Evolutionary conservation across 2,113 vertebrate genomes (phyloP).

Genomic region (Phaethon lepturus): DNA sequence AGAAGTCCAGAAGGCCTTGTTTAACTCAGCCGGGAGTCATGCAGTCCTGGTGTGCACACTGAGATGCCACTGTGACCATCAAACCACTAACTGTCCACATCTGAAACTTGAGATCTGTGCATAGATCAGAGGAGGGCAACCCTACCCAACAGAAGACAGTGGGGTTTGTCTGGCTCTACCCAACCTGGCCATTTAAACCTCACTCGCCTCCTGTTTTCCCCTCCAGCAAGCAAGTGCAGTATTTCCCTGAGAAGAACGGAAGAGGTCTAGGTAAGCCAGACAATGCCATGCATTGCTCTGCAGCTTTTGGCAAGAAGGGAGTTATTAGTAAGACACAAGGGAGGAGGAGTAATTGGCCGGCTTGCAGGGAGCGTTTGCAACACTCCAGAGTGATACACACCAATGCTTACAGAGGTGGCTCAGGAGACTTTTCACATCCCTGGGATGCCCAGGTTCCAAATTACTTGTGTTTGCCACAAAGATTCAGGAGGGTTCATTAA

Average conservation of each 20-base stretch:
- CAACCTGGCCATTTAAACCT: not conserved
- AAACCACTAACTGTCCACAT: not conserved
- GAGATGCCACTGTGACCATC: not conserved
- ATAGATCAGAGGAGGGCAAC: not conserved
- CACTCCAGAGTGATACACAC: rapidly evolving
- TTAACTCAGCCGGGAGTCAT: rapidly evolving
- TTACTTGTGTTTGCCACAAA: not conserved
- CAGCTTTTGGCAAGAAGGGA: not conserved
- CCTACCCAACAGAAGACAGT: not conserved
- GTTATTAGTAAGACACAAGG: not conserved
- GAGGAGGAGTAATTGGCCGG: not conserved
- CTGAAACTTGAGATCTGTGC: not conserved
- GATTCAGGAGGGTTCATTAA: not conserved
- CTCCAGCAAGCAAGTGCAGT: not conserved
- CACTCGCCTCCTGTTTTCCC: not conserved
- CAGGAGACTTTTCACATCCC: rapidly evolving
- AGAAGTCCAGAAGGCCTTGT: not conserved
- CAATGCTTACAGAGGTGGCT: not conserved
- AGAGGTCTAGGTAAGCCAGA: not conserved
- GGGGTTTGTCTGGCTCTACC: not conserved
- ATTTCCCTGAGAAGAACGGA: not conserved
- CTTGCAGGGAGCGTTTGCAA: not conserved
- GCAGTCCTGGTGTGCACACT: not conserved
- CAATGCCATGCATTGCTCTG: not conserved
- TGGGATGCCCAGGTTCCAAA: not conserved